A percentile compares a stretch with the other conserved stretches of the same genome.
Evolutionary conservation across 2,113 vertebrate genomes (phyloP).

Genomic region (Tympanuchus pallidicinctus): DNA sequence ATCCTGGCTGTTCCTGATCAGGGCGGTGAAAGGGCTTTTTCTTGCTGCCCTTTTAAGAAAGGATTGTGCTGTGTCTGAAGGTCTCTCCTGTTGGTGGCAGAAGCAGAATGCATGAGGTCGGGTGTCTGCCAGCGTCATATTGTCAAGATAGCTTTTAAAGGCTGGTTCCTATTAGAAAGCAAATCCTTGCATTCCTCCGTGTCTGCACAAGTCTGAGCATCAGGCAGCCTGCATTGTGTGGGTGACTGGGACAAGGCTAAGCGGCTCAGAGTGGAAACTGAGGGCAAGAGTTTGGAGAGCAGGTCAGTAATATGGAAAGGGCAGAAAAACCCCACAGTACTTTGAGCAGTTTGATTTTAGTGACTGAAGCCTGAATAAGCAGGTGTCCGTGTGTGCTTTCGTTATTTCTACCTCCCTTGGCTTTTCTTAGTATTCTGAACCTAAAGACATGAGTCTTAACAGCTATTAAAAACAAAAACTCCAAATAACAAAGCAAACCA

Average conservation of each 20-base stretch:
- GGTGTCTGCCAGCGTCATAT: background rate
- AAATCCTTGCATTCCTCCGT: background rate
- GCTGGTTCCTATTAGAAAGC: conserved; percentile 1
- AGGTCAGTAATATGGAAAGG: background rate
- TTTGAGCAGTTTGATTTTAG: background rate
- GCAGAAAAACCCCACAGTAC: background rate
- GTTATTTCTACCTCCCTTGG: background rate
- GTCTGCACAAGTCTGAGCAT: background rate
- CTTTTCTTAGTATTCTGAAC: background rate
- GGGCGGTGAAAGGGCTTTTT: background rate
- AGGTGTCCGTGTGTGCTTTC: background rate
- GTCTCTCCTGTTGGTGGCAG: background rate
- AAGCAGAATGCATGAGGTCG: background rate
- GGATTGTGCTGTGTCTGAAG: background rate
- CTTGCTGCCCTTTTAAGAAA: background rate
- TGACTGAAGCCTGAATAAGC: background rate
- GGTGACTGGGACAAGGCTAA: background rate
- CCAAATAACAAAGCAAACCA: background rate
- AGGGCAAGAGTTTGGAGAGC: background rate
- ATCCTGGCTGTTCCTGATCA: background rate
- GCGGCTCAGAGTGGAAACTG: background rate
- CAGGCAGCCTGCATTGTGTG: background rate
- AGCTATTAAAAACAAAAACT: background rate
- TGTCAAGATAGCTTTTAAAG: background rate
- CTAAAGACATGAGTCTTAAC: background rate